These are phyloP conservation scores for Rhopalosiphum padi DNA, from an alignment of 1,140 invertebrate species.

Conservation along the genomic window DNA sequence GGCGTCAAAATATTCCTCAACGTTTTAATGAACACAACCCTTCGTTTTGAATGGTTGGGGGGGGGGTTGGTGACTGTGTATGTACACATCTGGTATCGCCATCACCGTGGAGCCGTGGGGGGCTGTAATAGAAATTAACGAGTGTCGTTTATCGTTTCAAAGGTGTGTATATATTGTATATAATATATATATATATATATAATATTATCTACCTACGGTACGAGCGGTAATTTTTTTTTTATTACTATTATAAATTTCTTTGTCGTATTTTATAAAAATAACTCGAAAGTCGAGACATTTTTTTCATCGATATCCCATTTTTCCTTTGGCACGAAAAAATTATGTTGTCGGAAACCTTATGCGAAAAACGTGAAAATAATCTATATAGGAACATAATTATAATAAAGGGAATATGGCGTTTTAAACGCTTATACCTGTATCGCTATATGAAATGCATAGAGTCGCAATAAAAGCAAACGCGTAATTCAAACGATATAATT, in stretches of 20 bases:
- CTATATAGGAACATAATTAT: background rate
- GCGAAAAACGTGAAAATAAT: background rate
- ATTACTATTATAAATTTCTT: constrained; percentile 23
- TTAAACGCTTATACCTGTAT: background rate
- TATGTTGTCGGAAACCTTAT: background rate
- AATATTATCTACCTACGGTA: background rate
- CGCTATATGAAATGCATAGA: background rate
- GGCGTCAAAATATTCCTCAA: constrained; percentile 39
- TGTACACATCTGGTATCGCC: constrained; percentile 25
- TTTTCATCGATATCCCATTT: background rate
- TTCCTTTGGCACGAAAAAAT: constrained; percentile 14
- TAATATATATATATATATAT: background rate
- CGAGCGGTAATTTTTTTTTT: background rate
- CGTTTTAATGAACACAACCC: constrained; percentile 48
- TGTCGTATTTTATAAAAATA: background rate
- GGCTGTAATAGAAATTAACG: constrained; percentile 47
- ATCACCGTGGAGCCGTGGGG: too few species aligned
- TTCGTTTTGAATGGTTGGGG: background rate
- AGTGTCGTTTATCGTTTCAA: constrained; percentile 42
- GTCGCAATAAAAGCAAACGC: constrained; percentile 1
- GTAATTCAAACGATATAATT: constrained; percentile 26
- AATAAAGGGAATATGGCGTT: background rate
- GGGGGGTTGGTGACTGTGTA: background rate
- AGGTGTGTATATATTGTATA: background rate
- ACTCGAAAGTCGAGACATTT: background rate